These are phyloP conservation scores for Carcina quercana DNA, from an alignment of 2,888 invertebrate species.

Conservation along the genomic window DNA sequence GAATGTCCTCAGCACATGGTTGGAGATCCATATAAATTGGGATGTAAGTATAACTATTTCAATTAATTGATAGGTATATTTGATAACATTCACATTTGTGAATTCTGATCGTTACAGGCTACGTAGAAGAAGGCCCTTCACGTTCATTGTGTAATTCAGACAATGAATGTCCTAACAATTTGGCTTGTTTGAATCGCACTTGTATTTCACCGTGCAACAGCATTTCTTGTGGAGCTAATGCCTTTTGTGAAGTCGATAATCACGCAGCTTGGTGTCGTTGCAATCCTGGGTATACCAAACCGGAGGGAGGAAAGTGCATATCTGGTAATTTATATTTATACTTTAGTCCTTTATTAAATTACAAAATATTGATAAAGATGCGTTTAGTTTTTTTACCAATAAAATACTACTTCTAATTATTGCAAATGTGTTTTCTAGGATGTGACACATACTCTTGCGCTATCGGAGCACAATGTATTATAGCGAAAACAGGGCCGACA, in stretches of 20 bases:
- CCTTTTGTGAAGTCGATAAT: constrained; percentile 90
- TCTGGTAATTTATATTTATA: constrained; percentile 73
- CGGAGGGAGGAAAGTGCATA: constrained; percentile 86
- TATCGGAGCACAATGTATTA: constrained; percentile 88
- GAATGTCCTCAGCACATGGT: constrained; percentile 87
- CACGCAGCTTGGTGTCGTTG: constrained; percentile 94
- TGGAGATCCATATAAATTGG: constrained; percentile 89
- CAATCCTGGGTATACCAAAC: constrained; percentile 86
- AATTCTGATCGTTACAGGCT: constrained; percentile 31
- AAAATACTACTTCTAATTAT: background rate
- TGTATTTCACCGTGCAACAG: constrained; percentile 88
- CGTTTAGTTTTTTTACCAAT: too few species aligned
- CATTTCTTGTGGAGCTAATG: constrained; percentile 87
- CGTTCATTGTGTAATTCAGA: constrained; percentile 81
- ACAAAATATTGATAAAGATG: background rate
- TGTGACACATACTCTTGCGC: constrained; percentile 87
- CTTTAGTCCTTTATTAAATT: background rate
- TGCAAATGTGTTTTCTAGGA: constrained; percentile 60
- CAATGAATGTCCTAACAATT: constrained; percentile 85
- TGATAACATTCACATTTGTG: background rate
- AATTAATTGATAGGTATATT: background rate
- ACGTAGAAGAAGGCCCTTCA: constrained; percentile 51
- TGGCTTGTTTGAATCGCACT: constrained; percentile 84
- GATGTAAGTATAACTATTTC: constrained; percentile 81
- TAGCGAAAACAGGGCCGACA: constrained; percentile 87